Evolutionary conservation across 2,113 vertebrate species (phyloP).

Genomic region (Pachycephala philippinensis): DNA sequence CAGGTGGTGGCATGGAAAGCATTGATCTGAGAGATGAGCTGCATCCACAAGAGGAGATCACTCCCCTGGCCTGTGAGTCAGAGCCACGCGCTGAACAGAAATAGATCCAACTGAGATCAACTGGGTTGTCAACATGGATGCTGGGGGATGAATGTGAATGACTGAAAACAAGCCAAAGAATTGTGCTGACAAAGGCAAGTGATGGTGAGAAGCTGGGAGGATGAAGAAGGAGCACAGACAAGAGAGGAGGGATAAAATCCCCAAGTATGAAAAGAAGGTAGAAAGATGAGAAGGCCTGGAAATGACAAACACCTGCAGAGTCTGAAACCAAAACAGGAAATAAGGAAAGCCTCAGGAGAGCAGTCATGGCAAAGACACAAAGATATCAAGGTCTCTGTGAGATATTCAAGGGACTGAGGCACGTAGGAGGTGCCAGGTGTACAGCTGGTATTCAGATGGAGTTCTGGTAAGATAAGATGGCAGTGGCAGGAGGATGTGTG

Average conservation of each 20-base stretch:
- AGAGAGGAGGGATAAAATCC: not conserved
- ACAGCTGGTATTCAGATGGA: not conserved
- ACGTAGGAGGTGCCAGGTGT: rapidly evolving
- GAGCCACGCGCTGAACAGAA: not conserved
- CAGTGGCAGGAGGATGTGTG: not conserved
- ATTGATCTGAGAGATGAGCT: not conserved
- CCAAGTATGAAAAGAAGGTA: not conserved
- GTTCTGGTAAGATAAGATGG: not conserved
- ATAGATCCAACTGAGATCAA: not conserved
- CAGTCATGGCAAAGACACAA: not conserved
- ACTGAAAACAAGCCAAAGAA: not conserved
- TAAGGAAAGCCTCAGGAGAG: not conserved
- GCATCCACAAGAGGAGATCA: not conserved
- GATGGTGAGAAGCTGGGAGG: not conserved
- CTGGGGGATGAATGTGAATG: not conserved
- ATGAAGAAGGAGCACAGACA: not conserved
- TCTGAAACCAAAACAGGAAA: not conserved
- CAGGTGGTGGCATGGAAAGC: not conserved
- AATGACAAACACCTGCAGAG: not conserved
- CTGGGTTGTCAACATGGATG: not conserved
- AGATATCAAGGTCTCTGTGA: not conserved
- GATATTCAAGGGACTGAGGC: not conserved
- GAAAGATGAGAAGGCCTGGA: not conserved
- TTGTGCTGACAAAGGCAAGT: not conserved
- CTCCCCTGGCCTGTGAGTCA: not conserved